Conservation (phyloP, 2,888 invertebrate species). For the Colostygia pectinataria region DNA sequence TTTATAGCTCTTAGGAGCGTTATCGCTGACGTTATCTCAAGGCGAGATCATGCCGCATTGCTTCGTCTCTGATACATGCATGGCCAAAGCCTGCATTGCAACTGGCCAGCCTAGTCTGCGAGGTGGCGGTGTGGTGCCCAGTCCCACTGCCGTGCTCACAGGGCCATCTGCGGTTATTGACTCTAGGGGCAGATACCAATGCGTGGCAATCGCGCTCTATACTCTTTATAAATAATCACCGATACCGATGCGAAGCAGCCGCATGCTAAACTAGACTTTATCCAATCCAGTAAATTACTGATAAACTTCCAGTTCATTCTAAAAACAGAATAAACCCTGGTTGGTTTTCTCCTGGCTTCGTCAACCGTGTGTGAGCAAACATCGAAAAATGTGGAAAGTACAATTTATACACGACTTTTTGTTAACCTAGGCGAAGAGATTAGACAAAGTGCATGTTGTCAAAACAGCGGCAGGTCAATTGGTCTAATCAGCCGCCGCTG, state of each 20-base stretch:
- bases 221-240: constrained; percentile 34
- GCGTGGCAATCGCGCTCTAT: constrained; percentile 30
- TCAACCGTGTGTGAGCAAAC: background rate
- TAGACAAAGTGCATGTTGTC: constrained; percentile 62
- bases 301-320: constrained; percentile 18
- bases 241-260: constrained; percentile 29
- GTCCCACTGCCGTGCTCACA: constrained; percentile 24
- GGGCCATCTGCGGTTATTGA: constrained; percentile 47
- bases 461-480: constrained; percentile 80
- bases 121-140: constrained; percentile 29
- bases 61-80: constrained; percentile 38
- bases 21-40: constrained; percentile 79
- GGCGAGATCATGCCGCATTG: constrained; percentile 60
- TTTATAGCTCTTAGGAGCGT: constrained; percentile 70
- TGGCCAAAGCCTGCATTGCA: constrained; percentile 31
- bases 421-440: too few relatives aligned
- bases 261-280: constrained; percentile 18
- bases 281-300: constrained; percentile 21
- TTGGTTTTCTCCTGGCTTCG: background rate
- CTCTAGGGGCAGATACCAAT: constrained; percentile 38
- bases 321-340: constrained; percentile 14
- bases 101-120: constrained; percentile 36
- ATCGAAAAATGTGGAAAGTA: background rate
- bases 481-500: constrained; percentile 77
- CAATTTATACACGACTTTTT: too few relatives aligned